Evolutionary conservation across 2,888 invertebrate genomes (phyloP), one percentile per base, ranked within the genome.

Genomic region (Malachius bipustulatus): DNA sequence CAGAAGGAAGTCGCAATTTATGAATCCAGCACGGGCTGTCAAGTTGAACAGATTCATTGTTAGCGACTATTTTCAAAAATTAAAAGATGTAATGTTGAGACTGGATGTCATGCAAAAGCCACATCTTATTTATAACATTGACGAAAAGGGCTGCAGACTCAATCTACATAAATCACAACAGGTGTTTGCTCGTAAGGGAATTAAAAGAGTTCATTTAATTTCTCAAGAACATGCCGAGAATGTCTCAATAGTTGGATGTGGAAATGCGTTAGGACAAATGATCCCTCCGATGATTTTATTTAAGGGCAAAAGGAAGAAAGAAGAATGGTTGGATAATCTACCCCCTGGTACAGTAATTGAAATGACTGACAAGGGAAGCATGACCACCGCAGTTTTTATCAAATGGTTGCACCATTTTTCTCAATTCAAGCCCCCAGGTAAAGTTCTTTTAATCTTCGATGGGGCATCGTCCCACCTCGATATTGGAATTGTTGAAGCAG

Each of bases 191-290:
- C 14, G 39, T 41, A 51, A 47, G 47, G 51, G 52, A 12, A 32
- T 10, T 9, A 49, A 48, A 40, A 41, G 48, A 31, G 44, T 55
- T 16, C 52, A 55, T 36, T 28, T 51, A 8, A 35, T 53, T 4
- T 47, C 44, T 4, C 36, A 36, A 15, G 55, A 56, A 38, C 54
- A 56, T 41, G 55, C 44, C 13, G 54, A 54, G 45, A 56, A 49
- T 38, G 49, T 50, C 9, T 52, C 54, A 6, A 38, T 55, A 9
- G 52, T 50, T 4, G 43, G 37, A 2, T 55, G 52, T 40, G 51
- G 37, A 4, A 52, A 44, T 47, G 55, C 54, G 4, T 10, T 48
- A 46, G 53, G 36, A 34, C 42, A 34, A 30, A 34, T 43, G 13
- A 46, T 53, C 13, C 51, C 49, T 9, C 51, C 48, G 4, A 49